Evolutionary conservation across 1,140 invertebrate species (phyloP).

Genomic region (Arctopsyche grandis): DNA sequence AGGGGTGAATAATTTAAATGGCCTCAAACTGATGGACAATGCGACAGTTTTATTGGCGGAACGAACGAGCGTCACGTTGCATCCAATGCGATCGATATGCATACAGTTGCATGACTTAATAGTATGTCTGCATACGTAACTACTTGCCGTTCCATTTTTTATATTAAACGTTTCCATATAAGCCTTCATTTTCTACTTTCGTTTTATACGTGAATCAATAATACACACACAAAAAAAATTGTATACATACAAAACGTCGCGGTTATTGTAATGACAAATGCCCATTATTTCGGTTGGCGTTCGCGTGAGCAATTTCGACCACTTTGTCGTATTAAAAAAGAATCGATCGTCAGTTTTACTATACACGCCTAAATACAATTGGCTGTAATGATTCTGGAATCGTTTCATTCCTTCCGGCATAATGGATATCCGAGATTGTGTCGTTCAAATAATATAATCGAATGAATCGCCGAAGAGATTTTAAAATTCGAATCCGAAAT

Average conservation of each 20-base stretch:
- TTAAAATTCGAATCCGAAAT: conserved; percentile 24
- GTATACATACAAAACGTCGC: background rate
- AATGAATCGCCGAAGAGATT: conserved; percentile 1
- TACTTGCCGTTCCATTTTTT: background rate
- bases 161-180: no score
- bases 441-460: conserved; percentile 31
- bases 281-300: background rate
- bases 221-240: background rate
- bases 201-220: background rate
- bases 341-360: background rate
- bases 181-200: no score
- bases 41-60: conserved; percentile 49
- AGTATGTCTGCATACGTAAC: background rate
- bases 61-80: conserved; percentile 48
- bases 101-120: background rate
- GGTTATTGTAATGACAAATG: conserved; percentile 4
- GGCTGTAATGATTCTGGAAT: background rate
- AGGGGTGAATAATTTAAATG: conserved; percentile 54
- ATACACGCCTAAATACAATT: background rate
- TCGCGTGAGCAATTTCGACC: background rate
- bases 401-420: background rate
- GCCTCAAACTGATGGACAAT: conserved; percentile 40
- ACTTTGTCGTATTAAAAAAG: background rate
- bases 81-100: conserved; percentile 33
- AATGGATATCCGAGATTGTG: background rate